These are phyloP conservation scores for Heliconius cydno DNA, from an alignment of 2,888 invertebrate species.

Conservation along the genomic window DNA sequence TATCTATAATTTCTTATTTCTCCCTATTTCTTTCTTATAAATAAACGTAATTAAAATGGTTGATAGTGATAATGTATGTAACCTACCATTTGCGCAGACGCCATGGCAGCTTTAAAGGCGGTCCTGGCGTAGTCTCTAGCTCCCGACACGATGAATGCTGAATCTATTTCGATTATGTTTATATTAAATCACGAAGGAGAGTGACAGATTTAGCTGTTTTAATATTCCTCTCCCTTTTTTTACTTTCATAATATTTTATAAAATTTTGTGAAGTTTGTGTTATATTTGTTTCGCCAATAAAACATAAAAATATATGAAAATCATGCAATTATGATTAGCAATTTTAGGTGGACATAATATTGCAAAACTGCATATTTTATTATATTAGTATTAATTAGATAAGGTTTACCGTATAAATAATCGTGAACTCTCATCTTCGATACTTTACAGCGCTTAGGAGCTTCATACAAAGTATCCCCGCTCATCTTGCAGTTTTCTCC, in stretches of 20 bases:
- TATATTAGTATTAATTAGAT: background rate
- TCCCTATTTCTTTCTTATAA: too few relatives aligned
- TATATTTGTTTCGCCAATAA: too few relatives aligned
- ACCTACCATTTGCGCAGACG: slow-evolving; percentile 81
- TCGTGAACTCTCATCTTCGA: slow-evolving; percentile 67
- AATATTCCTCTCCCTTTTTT: too few relatives aligned
- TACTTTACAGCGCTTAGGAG: slow-evolving; percentile 54
- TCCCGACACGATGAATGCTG: slow-evolving; percentile 82
- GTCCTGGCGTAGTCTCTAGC: slow-evolving; percentile 82
- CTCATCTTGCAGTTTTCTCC: slow-evolving; percentile 57
- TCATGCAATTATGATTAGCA: too few relatives aligned
- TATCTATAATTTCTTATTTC: too few relatives aligned
- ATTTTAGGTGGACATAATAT: too few relatives aligned
- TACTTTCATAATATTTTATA: too few relatives aligned
- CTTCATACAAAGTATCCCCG: slow-evolving; percentile 57
- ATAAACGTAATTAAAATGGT: too few relatives aligned
- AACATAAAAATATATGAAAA: too few relatives aligned
- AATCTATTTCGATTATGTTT: slow-evolving; percentile 66
- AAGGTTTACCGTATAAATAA: slow-evolving; percentile 72
- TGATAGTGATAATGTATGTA: background rate
- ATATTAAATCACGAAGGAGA: background rate
- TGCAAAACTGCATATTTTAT: too few relatives aligned
- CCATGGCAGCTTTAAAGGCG: slow-evolving; percentile 80
- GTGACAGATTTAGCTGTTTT: too few relatives aligned
- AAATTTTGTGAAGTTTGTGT: too few relatives aligned